A percentile compares a stretch with the other conserved stretches of the same genome.
phyloP scores from a whole-genome alignment of 2,113 vertebrate genomes.

The Saimiri boliviensis region DNA sequence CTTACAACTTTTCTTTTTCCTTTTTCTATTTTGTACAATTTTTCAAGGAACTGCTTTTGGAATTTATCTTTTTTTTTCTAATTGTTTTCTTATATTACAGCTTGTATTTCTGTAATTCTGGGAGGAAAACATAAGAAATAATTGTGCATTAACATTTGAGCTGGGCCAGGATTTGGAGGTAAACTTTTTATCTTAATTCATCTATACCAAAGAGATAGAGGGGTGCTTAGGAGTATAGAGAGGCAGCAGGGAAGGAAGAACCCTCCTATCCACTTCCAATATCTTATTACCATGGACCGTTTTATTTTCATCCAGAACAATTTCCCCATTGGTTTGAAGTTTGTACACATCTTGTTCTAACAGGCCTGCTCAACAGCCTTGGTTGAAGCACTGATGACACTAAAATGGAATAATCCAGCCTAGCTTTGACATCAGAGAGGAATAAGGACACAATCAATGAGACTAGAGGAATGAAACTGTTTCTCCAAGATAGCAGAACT shows the following conservation, averaged over 20 bases:
- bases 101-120: background rate
- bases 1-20: background rate
- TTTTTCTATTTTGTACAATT: background rate
- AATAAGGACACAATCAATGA: background rate
- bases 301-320: background rate
- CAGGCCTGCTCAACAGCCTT: background rate
- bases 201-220: background rate
- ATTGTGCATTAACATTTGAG: background rate
- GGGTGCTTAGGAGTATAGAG: background rate
- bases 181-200: background rate
- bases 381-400: background rate
- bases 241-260: background rate
- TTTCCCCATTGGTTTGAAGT: background rate
- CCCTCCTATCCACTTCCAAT: background rate
- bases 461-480: background rate
- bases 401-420: background rate
- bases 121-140: slow-evolving; percentile 16
- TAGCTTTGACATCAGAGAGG: slow-evolving; percentile 18
- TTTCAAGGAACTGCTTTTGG: background rate
- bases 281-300: background rate
- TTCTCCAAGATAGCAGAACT: background rate
- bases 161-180: background rate
- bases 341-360: slow-evolving; percentile 17
- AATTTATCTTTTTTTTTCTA: background rate
- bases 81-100: background rate